Conservation (phyloP, 1,140 invertebrate genomes). For the Lepeophtheirus salmonis region DNA sequence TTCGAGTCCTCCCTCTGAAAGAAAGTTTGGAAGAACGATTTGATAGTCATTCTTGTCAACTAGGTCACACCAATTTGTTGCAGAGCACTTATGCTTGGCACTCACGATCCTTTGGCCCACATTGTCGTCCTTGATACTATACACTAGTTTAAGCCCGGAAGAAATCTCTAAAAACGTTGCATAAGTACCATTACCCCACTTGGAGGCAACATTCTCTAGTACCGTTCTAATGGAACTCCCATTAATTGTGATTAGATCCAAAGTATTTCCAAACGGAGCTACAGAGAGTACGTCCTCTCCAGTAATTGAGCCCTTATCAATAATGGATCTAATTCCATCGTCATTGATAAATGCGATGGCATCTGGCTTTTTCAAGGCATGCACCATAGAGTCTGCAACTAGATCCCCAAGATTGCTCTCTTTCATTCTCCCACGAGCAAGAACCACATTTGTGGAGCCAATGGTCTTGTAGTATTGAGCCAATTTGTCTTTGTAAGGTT, state of each 20-base stretch:
- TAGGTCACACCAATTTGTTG: conserved; percentile 37
- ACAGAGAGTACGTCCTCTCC: conserved; percentile 42
- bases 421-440: background rate
- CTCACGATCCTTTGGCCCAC: conserved; percentile 26
- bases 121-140: conserved; percentile 29
- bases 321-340: conserved; percentile 9
- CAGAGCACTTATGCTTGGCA: conserved; percentile 21
- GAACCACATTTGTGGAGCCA: background rate
- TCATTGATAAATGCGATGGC: conserved; percentile 11
- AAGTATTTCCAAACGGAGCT: conserved; percentile 47
- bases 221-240: conserved; percentile 40
- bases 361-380: background rate
- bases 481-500: background rate
- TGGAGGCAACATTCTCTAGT: conserved; percentile 37
- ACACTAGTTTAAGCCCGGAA: conserved; percentile 35
- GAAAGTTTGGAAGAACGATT: conserved; percentile 38
- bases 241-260: conserved; percentile 41
- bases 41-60: conserved; percentile 33
- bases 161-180: conserved; percentile 24
- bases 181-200: conserved; percentile 26
- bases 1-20: conserved; percentile 45
- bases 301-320: conserved; percentile 29
- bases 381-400: conserved; percentile 10
- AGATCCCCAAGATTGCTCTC: conserved; percentile 11
- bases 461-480: conserved; percentile 2